Evolutionary conservation across 92 coral and sea anemone species (phyloP).

Genomic region (Siderastrea radians): DNA sequence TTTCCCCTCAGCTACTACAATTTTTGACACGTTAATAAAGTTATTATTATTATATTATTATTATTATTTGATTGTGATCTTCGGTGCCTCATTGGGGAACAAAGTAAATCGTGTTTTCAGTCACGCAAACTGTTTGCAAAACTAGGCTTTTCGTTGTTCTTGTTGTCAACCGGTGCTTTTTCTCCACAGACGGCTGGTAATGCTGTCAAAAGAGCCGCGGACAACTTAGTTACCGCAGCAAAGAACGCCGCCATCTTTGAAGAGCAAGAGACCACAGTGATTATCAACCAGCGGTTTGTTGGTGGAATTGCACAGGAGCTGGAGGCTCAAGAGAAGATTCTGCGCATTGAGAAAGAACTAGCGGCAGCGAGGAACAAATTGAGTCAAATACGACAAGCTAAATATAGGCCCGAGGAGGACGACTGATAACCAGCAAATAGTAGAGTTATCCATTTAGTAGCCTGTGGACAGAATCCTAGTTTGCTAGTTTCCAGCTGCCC

Average conservation of each 20-base stretch:
- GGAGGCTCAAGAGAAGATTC: constrained; percentile 94
- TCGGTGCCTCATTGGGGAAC: too few relatives aligned
- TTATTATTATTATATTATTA: too few relatives aligned
- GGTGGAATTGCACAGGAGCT: constrained; percentile 98
- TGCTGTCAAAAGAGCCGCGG: constrained; percentile 97
- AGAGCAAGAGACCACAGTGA: constrained; percentile 96
- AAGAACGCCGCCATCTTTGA: constrained; percentile 98
- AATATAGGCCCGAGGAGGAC: constrained; percentile 93
- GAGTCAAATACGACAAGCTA: constrained; percentile 91
- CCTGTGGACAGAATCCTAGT: too few relatives aligned
- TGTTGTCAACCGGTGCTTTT: background rate
- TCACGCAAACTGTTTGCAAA: too few relatives aligned
- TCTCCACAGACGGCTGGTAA: constrained; percentile 89
- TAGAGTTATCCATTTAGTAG: background rate
- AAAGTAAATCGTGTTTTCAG: too few relatives aligned
- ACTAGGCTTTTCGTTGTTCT: background rate
- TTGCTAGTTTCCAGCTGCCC: too few relatives aligned
- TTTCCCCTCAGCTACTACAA: too few relatives aligned
- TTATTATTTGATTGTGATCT: too few relatives aligned
- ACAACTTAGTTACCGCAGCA: constrained; percentile 96
- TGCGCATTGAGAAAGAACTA: constrained; percentile 95
- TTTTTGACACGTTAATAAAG: too few relatives aligned
- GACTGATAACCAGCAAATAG: constrained; percentile 15
- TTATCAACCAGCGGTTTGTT: constrained; percentile 97
- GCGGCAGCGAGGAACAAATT: constrained; percentile 87